Conservation (phyloP, 1,140 invertebrate genomes). For the Pogonognathellus flavescens region DNA sequence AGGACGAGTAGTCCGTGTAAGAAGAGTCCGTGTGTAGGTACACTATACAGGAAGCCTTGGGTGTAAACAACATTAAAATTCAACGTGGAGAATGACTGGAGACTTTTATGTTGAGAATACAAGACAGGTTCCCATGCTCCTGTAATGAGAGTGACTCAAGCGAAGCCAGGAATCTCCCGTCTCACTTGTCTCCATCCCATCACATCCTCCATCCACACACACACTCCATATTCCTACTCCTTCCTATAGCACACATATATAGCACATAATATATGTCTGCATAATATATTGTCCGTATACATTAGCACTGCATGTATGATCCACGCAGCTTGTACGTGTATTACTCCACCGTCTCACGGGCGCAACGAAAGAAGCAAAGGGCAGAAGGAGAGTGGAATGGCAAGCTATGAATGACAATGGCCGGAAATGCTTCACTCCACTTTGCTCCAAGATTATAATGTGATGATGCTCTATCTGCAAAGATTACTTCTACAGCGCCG, state of each 20-base stretch:
- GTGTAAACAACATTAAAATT: not conserved
- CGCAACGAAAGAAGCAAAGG: too few species aligned
- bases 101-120: not conserved
- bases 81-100: not conserved
- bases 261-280: not conserved
- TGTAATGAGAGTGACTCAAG: not conserved
- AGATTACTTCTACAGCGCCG: too few species aligned
- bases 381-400: not conserved
- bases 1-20: too few species aligned
- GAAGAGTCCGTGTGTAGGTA: not conserved
- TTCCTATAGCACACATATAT: not conserved
- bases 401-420: slow-evolving; percentile 46
- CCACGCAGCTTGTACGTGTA: too few species aligned
- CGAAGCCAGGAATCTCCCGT: not conserved
- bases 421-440: slow-evolving; percentile 31
- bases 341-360: too few species aligned
- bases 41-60: not conserved
- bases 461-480: too few species aligned
- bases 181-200: not conserved
- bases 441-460: not conserved
- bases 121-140: slow-evolving; percentile 14
- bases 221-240: not conserved
- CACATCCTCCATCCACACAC: not conserved
- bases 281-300: not conserved
- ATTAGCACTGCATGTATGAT: too few species aligned